Percentiles rank a stretch among this genome's conserved stretches.
These are phyloP conservation scores for Neogobius melanostomus DNA, from an alignment of 2,113 vertebrate species.

Conservation along the genomic window DNA sequence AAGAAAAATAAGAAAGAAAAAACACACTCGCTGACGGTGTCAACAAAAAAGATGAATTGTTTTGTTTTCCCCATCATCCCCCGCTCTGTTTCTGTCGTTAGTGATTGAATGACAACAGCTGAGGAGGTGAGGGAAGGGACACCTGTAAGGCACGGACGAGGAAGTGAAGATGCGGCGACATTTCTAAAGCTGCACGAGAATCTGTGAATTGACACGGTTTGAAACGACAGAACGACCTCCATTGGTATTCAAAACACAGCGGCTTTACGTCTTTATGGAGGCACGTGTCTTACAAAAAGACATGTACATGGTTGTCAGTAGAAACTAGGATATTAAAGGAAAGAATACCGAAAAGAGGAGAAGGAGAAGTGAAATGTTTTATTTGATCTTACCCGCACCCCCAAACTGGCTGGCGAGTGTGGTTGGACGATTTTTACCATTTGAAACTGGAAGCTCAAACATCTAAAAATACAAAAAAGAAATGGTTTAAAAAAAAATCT, in stretches of 20 bases:
- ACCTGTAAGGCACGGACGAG: slow-evolving; percentile 51
- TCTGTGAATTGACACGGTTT: slow-evolving; percentile 20
- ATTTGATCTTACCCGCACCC: slow-evolving; percentile 81
- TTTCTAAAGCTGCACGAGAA: slow-evolving; percentile 9
- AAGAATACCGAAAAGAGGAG: slow-evolving; percentile 9
- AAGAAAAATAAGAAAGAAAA: slow-evolving; percentile 21
- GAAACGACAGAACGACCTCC: slow-evolving; percentile 5
- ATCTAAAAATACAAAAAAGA: slow-evolving; percentile 79
- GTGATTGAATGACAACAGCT: slow-evolving; percentile 65
- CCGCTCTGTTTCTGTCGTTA: slow-evolving; percentile 45
- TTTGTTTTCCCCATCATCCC: slow-evolving; percentile 35
- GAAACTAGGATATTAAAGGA: slow-evolving; percentile 10
- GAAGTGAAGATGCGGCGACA: slow-evolving; percentile 24
- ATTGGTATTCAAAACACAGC: slow-evolving; percentile 23
- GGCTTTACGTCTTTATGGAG: not conserved
- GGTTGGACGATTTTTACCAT: slow-evolving; percentile 88
- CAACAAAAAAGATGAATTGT: slow-evolving; percentile 46
- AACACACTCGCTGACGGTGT: slow-evolving; percentile 32
- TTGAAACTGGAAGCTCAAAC: slow-evolving; percentile 91
- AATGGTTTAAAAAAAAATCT: slow-evolving; percentile 10
- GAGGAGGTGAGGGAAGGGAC: slow-evolving; percentile 66
- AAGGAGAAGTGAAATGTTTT: not conserved
- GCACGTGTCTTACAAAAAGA: slow-evolving; percentile 13
- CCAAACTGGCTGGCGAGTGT: slow-evolving; percentile 87
- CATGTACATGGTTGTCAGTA: not conserved